These are phyloP conservation scores for Thymelicus lineola DNA, from an alignment of 2,888 invertebrate genomes.

Conservation along the genomic window DNA sequence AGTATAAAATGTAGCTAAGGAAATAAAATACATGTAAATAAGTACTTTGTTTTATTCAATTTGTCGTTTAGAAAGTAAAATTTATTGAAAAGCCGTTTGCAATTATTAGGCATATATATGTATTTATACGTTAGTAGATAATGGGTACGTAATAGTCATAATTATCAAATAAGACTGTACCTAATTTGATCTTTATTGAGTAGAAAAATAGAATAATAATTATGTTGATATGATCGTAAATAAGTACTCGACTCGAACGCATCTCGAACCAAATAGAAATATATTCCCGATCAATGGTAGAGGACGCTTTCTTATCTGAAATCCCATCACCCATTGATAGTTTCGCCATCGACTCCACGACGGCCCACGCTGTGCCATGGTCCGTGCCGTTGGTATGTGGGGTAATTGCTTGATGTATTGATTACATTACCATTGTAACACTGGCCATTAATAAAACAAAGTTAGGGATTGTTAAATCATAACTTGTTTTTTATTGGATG, in stretches of 20 bases:
- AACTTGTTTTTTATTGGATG: background rate
- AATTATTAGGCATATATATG: too few species aligned
- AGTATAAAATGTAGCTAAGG: too few species aligned
- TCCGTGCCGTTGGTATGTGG: slow-evolving; percentile 22
- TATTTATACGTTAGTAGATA: too few species aligned
- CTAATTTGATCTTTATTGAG: too few species aligned
- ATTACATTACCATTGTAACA: slow-evolving; percentile 20
- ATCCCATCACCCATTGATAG: slow-evolving; percentile 28
- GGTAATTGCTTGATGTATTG: slow-evolving; percentile 33
- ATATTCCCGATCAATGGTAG: background rate
- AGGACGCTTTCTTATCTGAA: slow-evolving; percentile 21
- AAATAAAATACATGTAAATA: too few species aligned
- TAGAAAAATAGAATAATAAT: too few species aligned
- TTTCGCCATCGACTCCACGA: slow-evolving; percentile 19
- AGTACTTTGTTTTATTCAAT: too few species aligned
- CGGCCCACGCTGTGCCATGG: slow-evolving; percentile 10
- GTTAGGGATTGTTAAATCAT: background rate
- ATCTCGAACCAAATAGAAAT: slow-evolving; percentile 3
- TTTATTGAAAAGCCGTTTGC: too few species aligned
- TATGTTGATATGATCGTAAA: too few species aligned
- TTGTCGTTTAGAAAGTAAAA: too few species aligned
- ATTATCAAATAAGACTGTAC: too few species aligned
- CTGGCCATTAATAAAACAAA: slow-evolving; percentile 21
- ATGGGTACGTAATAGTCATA: too few species aligned
- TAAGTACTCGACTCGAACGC: background rate